phyloP scores from a whole-genome alignment of 2,113 vertebrate species.

The Plectropomus leopardus region DNA sequence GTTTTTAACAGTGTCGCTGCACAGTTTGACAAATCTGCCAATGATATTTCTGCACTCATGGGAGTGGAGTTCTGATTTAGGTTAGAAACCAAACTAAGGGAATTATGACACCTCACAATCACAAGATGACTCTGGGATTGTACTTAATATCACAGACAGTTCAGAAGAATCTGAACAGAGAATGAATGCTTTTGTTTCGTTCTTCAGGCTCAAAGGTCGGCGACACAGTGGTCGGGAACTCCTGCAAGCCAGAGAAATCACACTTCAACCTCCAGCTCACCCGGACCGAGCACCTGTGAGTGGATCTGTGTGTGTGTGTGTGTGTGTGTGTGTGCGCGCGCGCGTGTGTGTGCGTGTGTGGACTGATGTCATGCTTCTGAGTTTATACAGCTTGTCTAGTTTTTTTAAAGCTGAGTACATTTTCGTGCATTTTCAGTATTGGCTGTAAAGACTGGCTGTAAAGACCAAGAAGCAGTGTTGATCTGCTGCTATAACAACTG shows the following conservation, averaged over 20 bases:
- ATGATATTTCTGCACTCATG: not conserved
- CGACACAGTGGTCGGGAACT: constrained; percentile 1
- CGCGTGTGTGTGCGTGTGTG: not conserved
- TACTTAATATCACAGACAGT: not conserved
- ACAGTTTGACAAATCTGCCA: not conserved
- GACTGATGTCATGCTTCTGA: not conserved
- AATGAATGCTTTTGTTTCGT: not conserved
- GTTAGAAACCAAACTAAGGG: not conserved
- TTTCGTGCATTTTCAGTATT: too few relatives aligned
- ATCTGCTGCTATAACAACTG: not conserved
- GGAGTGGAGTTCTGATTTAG: too few relatives aligned
- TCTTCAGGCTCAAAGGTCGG: constrained; percentile 24
- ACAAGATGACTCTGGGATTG: not conserved
- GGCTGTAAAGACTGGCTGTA: not conserved
- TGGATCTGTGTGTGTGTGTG: constrained; percentile 2
- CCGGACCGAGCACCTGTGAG: constrained; percentile 62
- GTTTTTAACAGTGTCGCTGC: not conserved
- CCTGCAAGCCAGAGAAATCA: constrained; percentile 31
- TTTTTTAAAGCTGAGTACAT: not conserved
- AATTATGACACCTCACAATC: not conserved
- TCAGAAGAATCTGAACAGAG: not conserved
- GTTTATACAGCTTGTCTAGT: too few relatives aligned
- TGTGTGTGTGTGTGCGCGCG: not conserved
- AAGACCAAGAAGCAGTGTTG: not conserved
- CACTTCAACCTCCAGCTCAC: constrained; percentile 29